Conservation (phyloP, 1,140 invertebrate species). For the Neoseiulus cucumeris region DNA sequence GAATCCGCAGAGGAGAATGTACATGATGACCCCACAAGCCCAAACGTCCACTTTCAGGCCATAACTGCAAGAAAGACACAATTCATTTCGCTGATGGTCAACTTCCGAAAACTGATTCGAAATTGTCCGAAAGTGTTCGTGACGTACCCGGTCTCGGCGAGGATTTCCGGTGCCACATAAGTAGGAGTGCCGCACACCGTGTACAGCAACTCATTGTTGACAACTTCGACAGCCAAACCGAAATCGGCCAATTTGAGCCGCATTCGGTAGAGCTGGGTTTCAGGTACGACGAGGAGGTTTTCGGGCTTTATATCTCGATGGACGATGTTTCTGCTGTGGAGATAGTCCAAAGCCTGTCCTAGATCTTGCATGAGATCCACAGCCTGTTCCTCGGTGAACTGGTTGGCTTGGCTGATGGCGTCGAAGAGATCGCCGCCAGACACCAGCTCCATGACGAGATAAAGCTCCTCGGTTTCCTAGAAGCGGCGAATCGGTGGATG, state of each 20-base stretch:
- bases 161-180: conserved; percentile 93
- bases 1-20: conserved; percentile 90
- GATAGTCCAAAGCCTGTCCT: conserved; percentile 73
- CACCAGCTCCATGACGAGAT: conserved; percentile 90
- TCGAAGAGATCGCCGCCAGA: conserved; percentile 95
- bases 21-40: conserved; percentile 90
- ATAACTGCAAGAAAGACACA: conserved; percentile 36
- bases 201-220: conserved; percentile 34
- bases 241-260: conserved; percentile 84
- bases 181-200: conserved; percentile 95
- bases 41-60: conserved; percentile 69
- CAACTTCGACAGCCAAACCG: conserved; percentile 66
- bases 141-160: conserved; percentile 70
- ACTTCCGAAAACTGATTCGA: background rate
- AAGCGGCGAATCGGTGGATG: too few relatives aligned
- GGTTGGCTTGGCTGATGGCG: conserved; percentile 74
- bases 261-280: background rate
- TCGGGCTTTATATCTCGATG: conserved; percentile 96
- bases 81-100: background rate
- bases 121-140: conserved; percentile 6
- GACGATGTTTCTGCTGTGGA: conserved; percentile 71
- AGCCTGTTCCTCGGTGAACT: conserved; percentile 78
- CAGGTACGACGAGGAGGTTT: conserved; percentile 57
- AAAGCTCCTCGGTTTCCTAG: conserved; percentile 68
- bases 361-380: conserved; percentile 72